A percentile compares a stretch with the other conserved stretches of the same genome.
Conservation (phyloP, 2,888 invertebrate genomes). For the Meliscaeva auricollis region DNA sequence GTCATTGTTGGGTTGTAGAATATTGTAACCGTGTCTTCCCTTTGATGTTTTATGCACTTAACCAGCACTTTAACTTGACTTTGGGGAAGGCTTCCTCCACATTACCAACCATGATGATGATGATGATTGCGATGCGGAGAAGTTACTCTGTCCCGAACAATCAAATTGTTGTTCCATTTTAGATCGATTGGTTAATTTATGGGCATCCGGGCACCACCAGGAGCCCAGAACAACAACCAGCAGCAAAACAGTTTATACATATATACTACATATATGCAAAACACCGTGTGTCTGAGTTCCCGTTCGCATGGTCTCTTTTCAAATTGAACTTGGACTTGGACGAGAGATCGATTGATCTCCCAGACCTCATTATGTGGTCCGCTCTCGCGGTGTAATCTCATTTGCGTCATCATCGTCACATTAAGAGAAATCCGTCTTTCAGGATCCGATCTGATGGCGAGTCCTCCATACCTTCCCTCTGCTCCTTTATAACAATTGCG, state of each 20-base stretch:
- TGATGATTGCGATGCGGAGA: constrained; percentile 35
- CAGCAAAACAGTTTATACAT: too few relatives aligned
- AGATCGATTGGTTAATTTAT: constrained; percentile 83
- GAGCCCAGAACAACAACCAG: constrained; percentile 21
- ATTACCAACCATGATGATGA: constrained; percentile 21
- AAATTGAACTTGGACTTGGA: constrained; percentile 30
- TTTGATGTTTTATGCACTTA: constrained; percentile 68
- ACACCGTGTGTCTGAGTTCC: constrained; percentile 36
- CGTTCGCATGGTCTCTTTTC: constrained; percentile 30
- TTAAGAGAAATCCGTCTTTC: constrained; percentile 77
- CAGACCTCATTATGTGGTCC: constrained; percentile 77
- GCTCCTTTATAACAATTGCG: constrained; percentile 67
- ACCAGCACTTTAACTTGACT: constrained; percentile 49
- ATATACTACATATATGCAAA: too few relatives aligned
- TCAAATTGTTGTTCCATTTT: constrained; percentile 76
- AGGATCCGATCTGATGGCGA: constrained; percentile 13
- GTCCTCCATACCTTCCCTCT: not conserved
- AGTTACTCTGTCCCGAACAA: constrained; percentile 69
- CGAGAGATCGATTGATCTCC: constrained; percentile 74
- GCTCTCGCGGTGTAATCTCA: constrained; percentile 74
- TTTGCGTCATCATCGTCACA: constrained; percentile 79
- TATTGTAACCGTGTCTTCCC: constrained; percentile 43
- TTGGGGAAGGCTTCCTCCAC: constrained; percentile 25
- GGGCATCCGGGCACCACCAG: constrained; percentile 81
- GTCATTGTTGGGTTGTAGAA: too few relatives aligned